Conservation (phyloP, 2,888 invertebrate species). For the Adelphocoris suturalis region DNA sequence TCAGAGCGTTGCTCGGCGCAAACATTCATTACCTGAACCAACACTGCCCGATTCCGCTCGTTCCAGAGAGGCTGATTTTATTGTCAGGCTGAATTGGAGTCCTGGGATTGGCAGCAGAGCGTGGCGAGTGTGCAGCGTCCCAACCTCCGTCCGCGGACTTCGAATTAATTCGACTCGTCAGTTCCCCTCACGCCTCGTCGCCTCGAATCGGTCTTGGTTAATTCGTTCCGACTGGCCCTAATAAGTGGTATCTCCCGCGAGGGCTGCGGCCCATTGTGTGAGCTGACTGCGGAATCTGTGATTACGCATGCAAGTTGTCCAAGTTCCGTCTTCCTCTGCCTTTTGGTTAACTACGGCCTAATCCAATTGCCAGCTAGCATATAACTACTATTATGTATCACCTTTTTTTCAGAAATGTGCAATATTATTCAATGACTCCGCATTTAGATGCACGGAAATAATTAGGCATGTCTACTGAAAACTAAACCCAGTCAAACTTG, state of each 20-base stretch:
- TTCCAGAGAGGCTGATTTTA: constrained; percentile 11
- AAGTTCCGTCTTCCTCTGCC: too few species aligned
- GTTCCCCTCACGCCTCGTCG: constrained; percentile 4
- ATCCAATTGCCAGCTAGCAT: too few species aligned
- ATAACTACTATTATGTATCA: too few species aligned
- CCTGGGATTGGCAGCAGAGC: constrained; percentile 21
- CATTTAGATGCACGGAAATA: too few species aligned
- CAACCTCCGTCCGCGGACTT: neutral
- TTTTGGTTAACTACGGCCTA: too few species aligned
- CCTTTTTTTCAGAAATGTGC: too few species aligned
- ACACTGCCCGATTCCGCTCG: neutral
- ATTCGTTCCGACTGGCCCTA: neutral
- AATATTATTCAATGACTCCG: too few species aligned
- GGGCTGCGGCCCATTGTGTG: neutral
- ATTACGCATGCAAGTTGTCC: neutral
- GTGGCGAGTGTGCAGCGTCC: neutral
- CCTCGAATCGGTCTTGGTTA: neutral
- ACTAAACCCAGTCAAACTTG: too few species aligned
- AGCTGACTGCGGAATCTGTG: neutral
- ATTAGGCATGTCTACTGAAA: too few species aligned
- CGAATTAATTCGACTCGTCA: constrained; percentile 21
- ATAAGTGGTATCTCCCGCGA: neutral
- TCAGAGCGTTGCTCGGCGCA: neutral
- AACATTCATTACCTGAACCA: constrained; percentile 32
- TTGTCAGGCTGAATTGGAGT: constrained; percentile 20